phyloP scores from a whole-genome alignment of 1,140 invertebrate genomes.

The Aradophagus sp. region DNA sequence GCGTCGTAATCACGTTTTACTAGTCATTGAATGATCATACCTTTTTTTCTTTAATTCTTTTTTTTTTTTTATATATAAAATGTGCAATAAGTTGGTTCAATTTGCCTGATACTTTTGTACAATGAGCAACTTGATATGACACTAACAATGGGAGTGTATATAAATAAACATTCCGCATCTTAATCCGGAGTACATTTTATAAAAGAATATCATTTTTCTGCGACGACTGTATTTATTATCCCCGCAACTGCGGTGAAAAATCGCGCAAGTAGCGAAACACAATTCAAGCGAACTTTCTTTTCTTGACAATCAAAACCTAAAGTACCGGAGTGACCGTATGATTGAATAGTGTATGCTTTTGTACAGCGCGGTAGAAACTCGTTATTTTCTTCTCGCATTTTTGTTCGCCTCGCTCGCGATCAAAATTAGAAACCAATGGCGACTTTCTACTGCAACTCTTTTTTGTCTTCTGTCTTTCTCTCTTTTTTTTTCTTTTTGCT shows the following conservation, averaged over 20 bases:
- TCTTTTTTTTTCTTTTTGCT: constrained; percentile 15
- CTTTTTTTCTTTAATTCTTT: too few relatives aligned
- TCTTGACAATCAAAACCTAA: constrained; percentile 49
- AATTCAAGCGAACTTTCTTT: constrained; percentile 45
- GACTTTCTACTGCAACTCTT: constrained; percentile 44
- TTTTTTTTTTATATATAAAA: too few relatives aligned
- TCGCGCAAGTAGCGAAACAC: constrained; percentile 19
- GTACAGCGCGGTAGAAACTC: constrained; percentile 42
- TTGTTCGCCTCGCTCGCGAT: constrained; percentile 19
- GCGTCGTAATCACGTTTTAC: constrained; percentile 24
- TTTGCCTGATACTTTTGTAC: neutral
- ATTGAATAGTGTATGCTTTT: constrained; percentile 53
- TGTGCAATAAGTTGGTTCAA: constrained; percentile 15
- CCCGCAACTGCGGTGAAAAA: constrained; percentile 33
- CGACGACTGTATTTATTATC: constrained; percentile 22
- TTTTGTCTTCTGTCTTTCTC: constrained; percentile 1
- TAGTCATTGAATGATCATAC: constrained; percentile 40
- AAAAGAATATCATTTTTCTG: constrained; percentile 22
- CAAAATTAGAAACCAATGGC: constrained; percentile 46
- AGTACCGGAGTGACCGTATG: constrained; percentile 41
- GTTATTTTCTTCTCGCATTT: constrained; percentile 38
- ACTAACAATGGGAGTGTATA: too few relatives aligned
- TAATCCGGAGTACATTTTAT: constrained; percentile 27
- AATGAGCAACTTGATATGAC: too few relatives aligned
- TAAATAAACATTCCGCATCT: too few relatives aligned